These are phyloP conservation scores for Dusona sp. DNA, from an alignment of 2,888 invertebrate species.

Conservation along the genomic window DNA sequence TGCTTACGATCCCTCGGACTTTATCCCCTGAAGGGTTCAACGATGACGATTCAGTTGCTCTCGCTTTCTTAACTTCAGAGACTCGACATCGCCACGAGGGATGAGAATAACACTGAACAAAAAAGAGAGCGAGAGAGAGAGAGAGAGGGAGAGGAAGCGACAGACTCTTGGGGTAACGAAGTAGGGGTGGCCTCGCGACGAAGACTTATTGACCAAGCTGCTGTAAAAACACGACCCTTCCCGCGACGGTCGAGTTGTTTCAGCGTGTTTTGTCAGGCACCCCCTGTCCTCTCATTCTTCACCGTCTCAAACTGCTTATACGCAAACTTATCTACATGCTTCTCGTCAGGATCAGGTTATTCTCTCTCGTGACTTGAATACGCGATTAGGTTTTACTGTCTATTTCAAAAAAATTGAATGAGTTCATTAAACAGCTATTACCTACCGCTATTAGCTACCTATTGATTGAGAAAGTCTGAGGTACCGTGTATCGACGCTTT, in stretches of 20 bases:
- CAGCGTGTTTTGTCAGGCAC: constrained; percentile 78
- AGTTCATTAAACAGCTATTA: neutral
- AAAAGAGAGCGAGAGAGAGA: constrained; percentile 38
- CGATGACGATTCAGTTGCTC: constrained; percentile 65
- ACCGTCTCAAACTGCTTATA: constrained; percentile 60
- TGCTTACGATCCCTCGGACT: constrained; percentile 25
- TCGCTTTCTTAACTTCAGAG: constrained; percentile 60
- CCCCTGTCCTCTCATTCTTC: constrained; percentile 60
- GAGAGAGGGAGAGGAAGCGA: neutral
- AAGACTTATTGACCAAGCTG: constrained; percentile 75
- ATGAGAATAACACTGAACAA: constrained; percentile 28
- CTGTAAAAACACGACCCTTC: constrained; percentile 79
- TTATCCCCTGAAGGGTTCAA: constrained; percentile 55
- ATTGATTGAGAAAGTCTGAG: neutral
- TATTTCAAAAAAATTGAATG: constrained; percentile 18
- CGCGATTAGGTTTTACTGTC: constrained; percentile 20
- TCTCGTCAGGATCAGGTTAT: constrained; percentile 52
- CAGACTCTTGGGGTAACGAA: constrained; percentile 38
- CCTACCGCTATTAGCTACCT: no score
- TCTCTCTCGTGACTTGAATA: constrained; percentile 46
- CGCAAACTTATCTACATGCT: constrained; percentile 61
- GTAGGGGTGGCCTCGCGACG: constrained; percentile 57
- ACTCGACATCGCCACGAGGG: constrained; percentile 54
- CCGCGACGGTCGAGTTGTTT: constrained; percentile 77
- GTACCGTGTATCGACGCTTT: neutral